phyloP scores from a whole-genome alignment of 2,113 vertebrate species.

The Jaculus jaculus region DNA sequence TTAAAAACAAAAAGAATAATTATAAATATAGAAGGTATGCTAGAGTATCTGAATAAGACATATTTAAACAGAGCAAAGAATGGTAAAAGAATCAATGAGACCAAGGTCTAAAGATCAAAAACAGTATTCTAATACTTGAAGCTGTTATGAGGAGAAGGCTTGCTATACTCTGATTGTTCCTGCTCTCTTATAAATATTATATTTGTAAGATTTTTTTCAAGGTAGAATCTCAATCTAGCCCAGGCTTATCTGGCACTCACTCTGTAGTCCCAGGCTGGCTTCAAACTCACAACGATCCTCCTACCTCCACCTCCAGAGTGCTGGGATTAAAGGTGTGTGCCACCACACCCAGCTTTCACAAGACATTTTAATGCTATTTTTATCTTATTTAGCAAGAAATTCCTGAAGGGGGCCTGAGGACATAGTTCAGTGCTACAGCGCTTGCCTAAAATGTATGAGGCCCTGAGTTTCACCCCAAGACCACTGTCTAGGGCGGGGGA shows the following conservation, averaged over 20 bases:
- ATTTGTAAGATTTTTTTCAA: background rate
- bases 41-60: background rate
- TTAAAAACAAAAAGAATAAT: no score
- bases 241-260: no score
- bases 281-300: no score
- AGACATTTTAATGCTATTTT: background rate
- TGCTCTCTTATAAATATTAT: background rate
- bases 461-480: no score
- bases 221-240: no score
- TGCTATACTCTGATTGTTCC: background rate
- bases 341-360: background rate
- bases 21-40: background rate
- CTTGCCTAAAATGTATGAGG: no score
- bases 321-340: no score
- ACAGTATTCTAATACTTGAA: constrained; percentile 1
- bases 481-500: no score
- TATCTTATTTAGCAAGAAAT: constrained; percentile 37
- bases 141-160: background rate
- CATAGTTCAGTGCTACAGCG: background rate
- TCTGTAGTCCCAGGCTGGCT: no score
- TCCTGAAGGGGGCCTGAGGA: background rate
- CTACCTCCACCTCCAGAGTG: no score
- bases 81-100: background rate
- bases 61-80: constrained; percentile 33
- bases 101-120: background rate